Evolutionary conservation across 2,113 vertebrate species (phyloP).

Genomic region (Scortum barcoo): DNA sequence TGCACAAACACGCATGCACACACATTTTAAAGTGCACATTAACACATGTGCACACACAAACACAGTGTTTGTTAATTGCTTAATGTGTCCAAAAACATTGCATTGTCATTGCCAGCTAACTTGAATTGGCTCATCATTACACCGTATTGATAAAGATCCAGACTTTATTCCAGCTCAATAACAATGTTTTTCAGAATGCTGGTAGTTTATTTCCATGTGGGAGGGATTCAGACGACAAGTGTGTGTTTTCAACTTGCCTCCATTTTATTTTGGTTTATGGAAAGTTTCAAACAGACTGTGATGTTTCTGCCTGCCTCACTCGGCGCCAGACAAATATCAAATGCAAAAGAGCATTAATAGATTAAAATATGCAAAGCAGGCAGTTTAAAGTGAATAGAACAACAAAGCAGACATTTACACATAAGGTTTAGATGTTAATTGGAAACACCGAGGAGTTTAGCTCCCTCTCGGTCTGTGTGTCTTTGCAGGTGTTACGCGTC

Average conservation of each 20-base stretch:
- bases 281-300: constrained; percentile 18
- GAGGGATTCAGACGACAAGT: constrained; percentile 36
- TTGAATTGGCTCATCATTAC: constrained; percentile 58
- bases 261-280: constrained; percentile 31
- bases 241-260: constrained; percentile 28
- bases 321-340: constrained; percentile 12
- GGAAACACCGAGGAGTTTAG: neutral
- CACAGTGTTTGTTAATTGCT: constrained; percentile 25
- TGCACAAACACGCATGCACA: constrained; percentile 1
- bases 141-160: constrained; percentile 52
- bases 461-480: constrained; percentile 5
- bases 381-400: constrained; percentile 35
- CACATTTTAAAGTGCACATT: neutral
- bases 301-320: constrained; percentile 19
- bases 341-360: constrained; percentile 11
- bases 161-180: constrained; percentile 47
- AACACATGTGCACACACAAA: neutral
- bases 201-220: constrained; percentile 29
- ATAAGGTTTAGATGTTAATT: constrained; percentile 40
- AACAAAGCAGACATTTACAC: constrained; percentile 12
- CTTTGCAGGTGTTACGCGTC: constrained; percentile 16
- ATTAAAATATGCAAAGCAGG: constrained; percentile 27
- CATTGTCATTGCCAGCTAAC: constrained; percentile 46
- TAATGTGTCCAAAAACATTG: constrained; percentile 51
- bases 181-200: constrained; percentile 49